Evolutionary conservation across 2,797 vertebrate species (phyloP), one percentile per base, ranked within the genome.

Genomic region (Valencia hispanica): DNA sequence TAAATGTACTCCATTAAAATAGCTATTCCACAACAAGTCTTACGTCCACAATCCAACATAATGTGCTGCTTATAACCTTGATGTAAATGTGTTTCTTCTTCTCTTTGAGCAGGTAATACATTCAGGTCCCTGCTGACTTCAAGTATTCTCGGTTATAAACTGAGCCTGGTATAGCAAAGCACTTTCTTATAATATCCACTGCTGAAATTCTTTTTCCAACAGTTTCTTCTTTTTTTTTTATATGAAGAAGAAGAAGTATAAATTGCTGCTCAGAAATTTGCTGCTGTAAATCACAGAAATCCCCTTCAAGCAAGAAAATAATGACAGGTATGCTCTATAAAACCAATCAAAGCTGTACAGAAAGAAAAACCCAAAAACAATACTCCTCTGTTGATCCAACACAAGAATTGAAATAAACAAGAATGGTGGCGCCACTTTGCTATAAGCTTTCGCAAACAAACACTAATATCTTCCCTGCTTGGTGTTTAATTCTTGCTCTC

Each of bases 321-420:
- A 82, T 78, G 78, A 88, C 77, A 57, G 53, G 70, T 79, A 69
- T 86, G 75, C 73, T 84, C 69, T 71, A 36, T 75, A 18, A 55
- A 68, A 65, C 70, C 22, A 73, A 75, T 81, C 72, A 83, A 76
- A 79, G 73, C 80, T 74, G 77, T 72, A 36, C n/a, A 81, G 65
- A 78, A 81, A 81, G 74, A 80, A 87, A 89, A 89, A 82, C 59
- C 78, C 79, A 78, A 76, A 80, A 89, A 89, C 86, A 74, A 91
- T 91, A 86, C 47, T 41, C 27, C 27, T 78, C 50, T 27, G 65
- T 63, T 77, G 75, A 79, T 76, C 74, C 71, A 74, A 75, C 71
- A 73, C 53, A 87, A 59, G 74, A 59, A 73, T 45, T n/a, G 25
- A 69, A 80, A 76, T 66, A 68, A 83, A 78, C 70, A 10, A 69